These are phyloP conservation scores for Gorsachius goisagi DNA, from an alignment of 2,113 vertebrate genomes.

Conservation along the genomic window DNA sequence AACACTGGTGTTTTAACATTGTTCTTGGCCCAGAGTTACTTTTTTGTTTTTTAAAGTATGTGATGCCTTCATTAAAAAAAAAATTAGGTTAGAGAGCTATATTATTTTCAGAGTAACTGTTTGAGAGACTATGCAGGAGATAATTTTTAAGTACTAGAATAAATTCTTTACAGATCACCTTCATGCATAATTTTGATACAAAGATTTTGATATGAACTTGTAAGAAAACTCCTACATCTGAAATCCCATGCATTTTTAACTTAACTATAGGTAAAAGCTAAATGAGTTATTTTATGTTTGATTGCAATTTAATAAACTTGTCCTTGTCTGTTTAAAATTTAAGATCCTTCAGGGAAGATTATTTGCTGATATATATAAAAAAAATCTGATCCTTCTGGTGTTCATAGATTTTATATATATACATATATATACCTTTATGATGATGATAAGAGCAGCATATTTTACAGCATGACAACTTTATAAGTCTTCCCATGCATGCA, in stretches of 20 bases:
- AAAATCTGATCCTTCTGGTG: neutral
- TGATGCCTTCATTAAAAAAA: neutral
- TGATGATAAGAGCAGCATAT: slow-evolving; percentile 1
- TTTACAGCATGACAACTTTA: slow-evolving; percentile 47
- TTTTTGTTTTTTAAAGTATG: neutral
- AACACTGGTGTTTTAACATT: neutral
- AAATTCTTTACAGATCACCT: neutral
- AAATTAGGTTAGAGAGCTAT: neutral
- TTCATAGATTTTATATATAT: neutral
- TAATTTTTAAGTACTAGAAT: slow-evolving; percentile 12
- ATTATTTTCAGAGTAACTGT: neutral
- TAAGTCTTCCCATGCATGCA: slow-evolving; percentile 27
- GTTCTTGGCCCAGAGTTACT: neutral
- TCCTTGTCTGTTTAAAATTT: slow-evolving; percentile 14
- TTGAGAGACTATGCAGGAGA: slow-evolving; percentile 30
- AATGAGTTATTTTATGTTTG: neutral
- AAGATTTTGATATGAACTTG: slow-evolving; percentile 37
- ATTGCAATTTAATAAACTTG: neutral
- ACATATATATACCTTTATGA: neutral
- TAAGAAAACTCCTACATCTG: neutral
- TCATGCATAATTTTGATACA: slow-evolving; percentile 38
- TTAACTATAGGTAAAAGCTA: neutral
- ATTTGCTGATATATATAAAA: neutral
- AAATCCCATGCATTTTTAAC: neutral
- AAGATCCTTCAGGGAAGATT: slow-evolving; percentile 43